Base-by-base conservation (phyloP, 2,797 vertebrate species). In the Micromesistius poutassou region DNA sequence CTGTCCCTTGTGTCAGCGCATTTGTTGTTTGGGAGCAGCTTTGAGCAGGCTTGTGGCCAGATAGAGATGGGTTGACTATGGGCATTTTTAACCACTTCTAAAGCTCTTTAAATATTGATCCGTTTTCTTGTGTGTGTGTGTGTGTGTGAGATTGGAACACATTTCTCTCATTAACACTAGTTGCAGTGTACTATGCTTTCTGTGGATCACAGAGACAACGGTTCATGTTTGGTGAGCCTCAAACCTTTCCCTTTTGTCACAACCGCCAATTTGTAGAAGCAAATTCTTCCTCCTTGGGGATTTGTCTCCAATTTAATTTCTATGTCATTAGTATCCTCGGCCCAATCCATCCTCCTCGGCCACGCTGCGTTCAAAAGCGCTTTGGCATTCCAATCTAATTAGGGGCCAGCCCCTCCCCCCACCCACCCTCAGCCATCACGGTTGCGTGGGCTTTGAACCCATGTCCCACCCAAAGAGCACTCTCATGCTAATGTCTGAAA, bases 11-110 rank as follows among this genome's bases (percentile, higher is more conserved):
- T 66, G 76, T 76, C 71, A 83, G 30, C 38, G 77, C 66, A 38
- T 81, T 78, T 71, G 68, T 46, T 86, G 87, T 86, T 81, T 87
- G 71, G 62, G 75, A 83, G 78, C 87, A 87, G 86, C 83, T 82
- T 31, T 40, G 50, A 72, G 46, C 80, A 79, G 81, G 76, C 68
- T 31, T 30, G 84, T 62, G 22, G n/a, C 55, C 55, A 62, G 55
- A 62, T 7, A 62, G 55, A 62, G 6, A 62, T 25, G n/a, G 55
- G 55, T 62, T 25, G 55, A n/a, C 22, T 0, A 22, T 16, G 19
- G 16, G 46, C 46, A 25, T 22, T 25, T 62, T 62, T 1, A 62
- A 62, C 55, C 55, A 22, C 46, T 50, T 14, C 46, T 50, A 22
- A 50, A 50, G 46, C 19, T 50, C 4, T 50, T 19, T 50, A 22